A percentile compares a stretch with the other conserved stretches of the same genome.
These are phyloP conservation scores for Brachyistius frenatus DNA, from an alignment of 2,113 vertebrate species.

Conservation along the genomic window DNA sequence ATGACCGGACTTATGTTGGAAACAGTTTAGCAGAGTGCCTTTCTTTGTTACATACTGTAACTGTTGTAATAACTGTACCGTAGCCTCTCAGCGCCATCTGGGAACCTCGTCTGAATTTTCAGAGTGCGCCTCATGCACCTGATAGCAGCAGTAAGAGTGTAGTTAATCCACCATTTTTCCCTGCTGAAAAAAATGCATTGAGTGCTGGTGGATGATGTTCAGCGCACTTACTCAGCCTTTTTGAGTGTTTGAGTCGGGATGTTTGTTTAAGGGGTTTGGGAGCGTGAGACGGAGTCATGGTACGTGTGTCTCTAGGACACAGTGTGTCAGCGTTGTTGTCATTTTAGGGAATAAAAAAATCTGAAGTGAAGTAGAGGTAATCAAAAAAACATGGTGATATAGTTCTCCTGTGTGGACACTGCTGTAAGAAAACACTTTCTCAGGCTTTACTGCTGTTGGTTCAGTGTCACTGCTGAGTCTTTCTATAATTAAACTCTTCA, in stretches of 20 bases:
- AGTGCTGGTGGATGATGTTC: not conserved
- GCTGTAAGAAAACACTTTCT: not conserved
- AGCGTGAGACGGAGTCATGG: not conserved
- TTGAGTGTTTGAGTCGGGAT: not conserved
- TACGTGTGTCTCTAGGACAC: no score
- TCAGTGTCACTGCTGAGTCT: slow-evolving; percentile 8
- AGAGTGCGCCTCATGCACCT: slow-evolving; percentile 18
- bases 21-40: not conserved
- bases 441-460: slow-evolving; percentile 6
- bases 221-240: not conserved
- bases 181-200: not conserved
- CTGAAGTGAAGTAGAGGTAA: not conserved
- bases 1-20: not conserved
- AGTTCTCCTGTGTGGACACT: not conserved
- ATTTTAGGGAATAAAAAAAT: not conserved
- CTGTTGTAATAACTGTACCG: slow-evolving; percentile 5
- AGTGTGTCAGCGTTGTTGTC: not conserved
- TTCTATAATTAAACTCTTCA: slow-evolving; percentile 52
- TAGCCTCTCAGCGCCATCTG: slow-evolving; percentile 42
- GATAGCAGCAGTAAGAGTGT: slow-evolving; percentile 19
- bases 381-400: not conserved
- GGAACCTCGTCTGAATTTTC: slow-evolving; percentile 31
- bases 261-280: slow-evolving; percentile 9
- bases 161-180: not conserved
- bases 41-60: slow-evolving; percentile 17